A percentile compares a stretch with the other conserved stretches of the same genome.
Evolutionary conservation across 2,113 vertebrate genomes (phyloP).

Genomic region (Corythornis cristatus): DNA sequence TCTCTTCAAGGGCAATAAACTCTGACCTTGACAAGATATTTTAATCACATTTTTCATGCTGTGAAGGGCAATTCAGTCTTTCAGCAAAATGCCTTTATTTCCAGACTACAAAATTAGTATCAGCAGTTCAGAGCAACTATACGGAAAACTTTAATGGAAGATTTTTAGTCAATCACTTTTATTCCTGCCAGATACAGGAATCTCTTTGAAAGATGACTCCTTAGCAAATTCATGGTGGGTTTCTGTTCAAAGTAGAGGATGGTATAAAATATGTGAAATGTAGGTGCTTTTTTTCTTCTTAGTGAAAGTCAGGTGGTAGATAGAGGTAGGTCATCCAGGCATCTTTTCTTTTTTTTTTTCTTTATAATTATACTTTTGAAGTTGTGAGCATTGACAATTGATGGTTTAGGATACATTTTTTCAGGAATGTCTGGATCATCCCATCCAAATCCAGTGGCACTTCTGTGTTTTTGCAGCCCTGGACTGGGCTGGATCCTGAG

Average conservation of each 20-base stretch:
- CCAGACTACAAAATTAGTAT: not conserved
- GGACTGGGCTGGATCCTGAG: not conserved
- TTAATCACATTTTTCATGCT: not conserved
- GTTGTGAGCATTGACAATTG: not conserved
- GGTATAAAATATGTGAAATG: not conserved
- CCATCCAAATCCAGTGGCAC: not conserved
- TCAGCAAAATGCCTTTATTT: constrained; percentile 8
- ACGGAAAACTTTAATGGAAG: not conserved
- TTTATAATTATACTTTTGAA: not conserved
- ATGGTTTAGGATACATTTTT: not conserved
- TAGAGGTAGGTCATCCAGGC: not conserved
- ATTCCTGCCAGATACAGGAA: not conserved
- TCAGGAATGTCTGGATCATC: not conserved
- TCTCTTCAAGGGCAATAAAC: constrained; percentile 36
- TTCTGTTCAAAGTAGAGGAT: not conserved
- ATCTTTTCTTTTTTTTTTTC: not conserved
- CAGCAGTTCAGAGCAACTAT: not conserved
- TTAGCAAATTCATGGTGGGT: not conserved
- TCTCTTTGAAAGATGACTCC: not conserved
- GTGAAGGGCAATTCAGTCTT: not conserved
- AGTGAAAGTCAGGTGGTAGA: not conserved
- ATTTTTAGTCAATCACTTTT: not conserved
- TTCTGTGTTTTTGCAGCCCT: not conserved
- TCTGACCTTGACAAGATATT: not conserved
- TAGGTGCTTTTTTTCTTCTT: not conserved